Evolutionary conservation across 1,140 invertebrate species (phyloP), one percentile per base, ranked within the genome.

Genomic region (Anoplolepis gracilipes): DNA sequence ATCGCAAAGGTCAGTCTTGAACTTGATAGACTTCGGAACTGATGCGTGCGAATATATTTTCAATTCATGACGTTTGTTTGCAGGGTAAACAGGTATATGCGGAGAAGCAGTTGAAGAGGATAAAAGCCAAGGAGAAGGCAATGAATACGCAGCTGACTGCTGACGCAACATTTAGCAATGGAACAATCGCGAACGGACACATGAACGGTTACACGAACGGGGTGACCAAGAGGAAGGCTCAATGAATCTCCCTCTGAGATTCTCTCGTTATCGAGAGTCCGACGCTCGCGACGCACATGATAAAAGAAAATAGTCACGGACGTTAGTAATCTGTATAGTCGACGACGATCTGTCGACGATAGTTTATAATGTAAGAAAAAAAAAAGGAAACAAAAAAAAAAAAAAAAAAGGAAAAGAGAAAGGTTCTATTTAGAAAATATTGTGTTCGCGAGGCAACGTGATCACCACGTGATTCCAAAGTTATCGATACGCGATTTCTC

Each of bases 1-100:
- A 96, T 97, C 88, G 96, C 96, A 67, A 97, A 97, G 96, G 97
- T 97, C 94, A 95, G 90, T 69, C 0, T 16, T 11, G 16, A 39
- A 39, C 8, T 39, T 13, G 30, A 53, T 6, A 2, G 10, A 59
- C 53, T 33, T 30, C 33, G 8, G 46, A 49, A 49, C 16, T 6
- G 46, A 49, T 19, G 46, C 11, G 42, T 2, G 11, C 46, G 16
- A 49, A 25, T 39, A 8, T n/a, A n/a, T 39, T 57, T 16, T 39
- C 30, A 13, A 19, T 76, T 1, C 2, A 10, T 82, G n/a, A 64
- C 7, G 0, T 82, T 85, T 22, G 10, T 76, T 81, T 91, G 7
- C 86, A 94, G 94, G 94, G 94, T 61, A 95, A 94, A 87, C 92
- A 93, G 86, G 94, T 92, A 3, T 95, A 95, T 53, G 93, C 91